Percentiles rank a stretch among this genome's conserved stretches.
These are phyloP conservation scores for Craniophora ligustri DNA, from an alignment of 2,888 invertebrate genomes.

Conservation along the genomic window DNA sequence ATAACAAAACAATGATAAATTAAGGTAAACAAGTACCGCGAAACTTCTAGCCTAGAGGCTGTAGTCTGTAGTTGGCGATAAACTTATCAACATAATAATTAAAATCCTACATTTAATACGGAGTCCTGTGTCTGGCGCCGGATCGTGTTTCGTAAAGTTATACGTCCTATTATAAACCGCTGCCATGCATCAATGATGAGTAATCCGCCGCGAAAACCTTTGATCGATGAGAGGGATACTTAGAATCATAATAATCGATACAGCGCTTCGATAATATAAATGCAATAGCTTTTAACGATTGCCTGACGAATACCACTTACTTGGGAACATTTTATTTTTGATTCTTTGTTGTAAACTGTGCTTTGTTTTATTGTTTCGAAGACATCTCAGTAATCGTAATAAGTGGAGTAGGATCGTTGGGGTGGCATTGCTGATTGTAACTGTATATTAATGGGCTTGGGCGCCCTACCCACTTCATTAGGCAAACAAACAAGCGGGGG, in stretches of 20 bases:
- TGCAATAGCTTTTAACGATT: conserved; percentile 29
- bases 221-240: conserved; percentile 43
- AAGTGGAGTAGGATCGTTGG: conserved; percentile 58
- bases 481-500: conserved; percentile 80
- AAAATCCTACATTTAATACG: conserved; percentile 19
- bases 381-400: conserved; percentile 52
- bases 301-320: conserved; percentile 12
- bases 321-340: conserved; percentile 24
- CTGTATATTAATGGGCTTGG: conserved; percentile 78
- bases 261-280: conserved; percentile 28
- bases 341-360: conserved; percentile 21
- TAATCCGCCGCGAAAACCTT: conserved; percentile 61
- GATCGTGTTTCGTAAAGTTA: conserved; percentile 64
- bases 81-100: conserved; percentile 40
- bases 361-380: conserved; percentile 44
- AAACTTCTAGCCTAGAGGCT: conserved; percentile 17
- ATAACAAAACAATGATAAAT: conserved; percentile 52
- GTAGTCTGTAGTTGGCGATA: conserved; percentile 41
- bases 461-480: conserved; percentile 83
- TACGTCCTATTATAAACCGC: conserved; percentile 57
- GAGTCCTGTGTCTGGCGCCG: conserved; percentile 60
- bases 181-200: conserved; percentile 63
- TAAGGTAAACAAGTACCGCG: conserved; percentile 35
- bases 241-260: conserved; percentile 42
- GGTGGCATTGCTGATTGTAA: conserved; percentile 68